These are phyloP conservation scores for Vannuccia rotundouncinata DNA, from an alignment of 2,888 invertebrate species.

Conservation along the genomic window DNA sequence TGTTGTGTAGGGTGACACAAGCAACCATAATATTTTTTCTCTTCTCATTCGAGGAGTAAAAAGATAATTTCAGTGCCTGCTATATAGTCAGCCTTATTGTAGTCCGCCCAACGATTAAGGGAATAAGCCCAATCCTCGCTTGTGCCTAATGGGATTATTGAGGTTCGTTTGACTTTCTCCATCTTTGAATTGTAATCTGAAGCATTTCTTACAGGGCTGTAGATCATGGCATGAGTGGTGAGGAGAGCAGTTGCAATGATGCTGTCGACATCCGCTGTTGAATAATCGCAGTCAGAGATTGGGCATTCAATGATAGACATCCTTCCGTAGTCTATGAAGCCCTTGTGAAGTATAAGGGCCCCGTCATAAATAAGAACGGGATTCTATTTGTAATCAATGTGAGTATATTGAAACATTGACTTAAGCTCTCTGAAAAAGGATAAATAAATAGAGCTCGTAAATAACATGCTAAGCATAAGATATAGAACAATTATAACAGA, in stretches of 20 bases:
- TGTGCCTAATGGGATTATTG: conserved; percentile 30
- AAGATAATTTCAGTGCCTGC: conserved; percentile 40
- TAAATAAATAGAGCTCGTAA: too few species aligned
- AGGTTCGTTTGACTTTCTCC: too few species aligned
- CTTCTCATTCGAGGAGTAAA: conserved; percentile 43
- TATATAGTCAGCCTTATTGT: conserved; percentile 41
- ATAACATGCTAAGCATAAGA: neutral
- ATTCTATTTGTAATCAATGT: neutral
- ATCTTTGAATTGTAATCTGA: too few species aligned
- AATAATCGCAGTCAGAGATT: conserved; percentile 38
- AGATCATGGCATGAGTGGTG: conserved; percentile 41
- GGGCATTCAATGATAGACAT: neutral
- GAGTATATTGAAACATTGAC: neutral
- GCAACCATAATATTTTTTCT: conserved; percentile 43
- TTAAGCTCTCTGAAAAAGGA: too few species aligned
- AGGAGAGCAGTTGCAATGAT: conserved; percentile 41
- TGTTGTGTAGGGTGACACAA: conserved; percentile 40
- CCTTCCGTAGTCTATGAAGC: neutral
- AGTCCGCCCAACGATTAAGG: conserved; percentile 41
- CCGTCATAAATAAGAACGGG: neutral
- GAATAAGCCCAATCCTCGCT: conserved; percentile 37
- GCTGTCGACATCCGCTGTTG: conserved; percentile 40
- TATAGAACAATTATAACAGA: too few species aligned
- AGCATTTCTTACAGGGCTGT: too few species aligned
- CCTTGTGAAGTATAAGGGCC: too few species aligned